phyloP scores from a whole-genome alignment of 1,140 invertebrate genomes.

The Coboldia fuscipes region DNA sequence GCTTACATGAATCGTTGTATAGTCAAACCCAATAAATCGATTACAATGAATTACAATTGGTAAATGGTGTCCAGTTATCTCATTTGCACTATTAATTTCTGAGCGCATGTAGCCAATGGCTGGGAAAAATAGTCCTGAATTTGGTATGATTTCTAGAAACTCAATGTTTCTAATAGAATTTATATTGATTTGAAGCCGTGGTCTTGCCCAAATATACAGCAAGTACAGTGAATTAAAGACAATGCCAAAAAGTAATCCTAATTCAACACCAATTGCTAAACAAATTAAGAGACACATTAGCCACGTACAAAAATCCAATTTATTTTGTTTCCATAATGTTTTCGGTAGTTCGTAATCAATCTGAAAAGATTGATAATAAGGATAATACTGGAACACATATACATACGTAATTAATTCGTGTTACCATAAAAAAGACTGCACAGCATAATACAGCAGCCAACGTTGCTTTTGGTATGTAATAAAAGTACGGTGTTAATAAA shows the following conservation, averaged over 20 bases:
- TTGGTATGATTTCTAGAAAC: conserved; percentile 32
- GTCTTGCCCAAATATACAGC: conserved; percentile 58
- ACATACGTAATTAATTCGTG: not conserved
- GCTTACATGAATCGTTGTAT: conserved; percentile 23
- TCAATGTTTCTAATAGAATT: conserved; percentile 20
- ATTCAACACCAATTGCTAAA: conserved; percentile 58
- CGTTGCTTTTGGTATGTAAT: conserved; percentile 57
- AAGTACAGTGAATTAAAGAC: conserved; percentile 59
- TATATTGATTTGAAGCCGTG: conserved; percentile 37
- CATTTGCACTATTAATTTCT: conserved; percentile 23
- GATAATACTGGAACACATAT: not conserved
- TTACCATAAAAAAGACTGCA: conserved; percentile 73
- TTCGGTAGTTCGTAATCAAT: conserved; percentile 43
- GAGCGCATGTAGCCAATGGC: conserved; percentile 31
- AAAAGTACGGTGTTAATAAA: conserved; percentile 65
- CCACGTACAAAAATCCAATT: conserved; percentile 43
- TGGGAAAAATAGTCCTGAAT: conserved; percentile 39
- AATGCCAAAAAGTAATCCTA: conserved; percentile 72
- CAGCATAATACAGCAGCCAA: conserved; percentile 68
- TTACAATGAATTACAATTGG: conserved; percentile 35
- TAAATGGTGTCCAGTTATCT: conserved; percentile 15
- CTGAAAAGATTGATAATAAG: conserved; percentile 19
- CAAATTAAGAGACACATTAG: conserved; percentile 59
- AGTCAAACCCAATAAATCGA: conserved; percentile 36
- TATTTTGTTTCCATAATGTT: conserved; percentile 50